These are phyloP conservation scores for Sphaeridia pumilis DNA, from an alignment of 2,888 invertebrate species.

Conservation along the genomic window DNA sequence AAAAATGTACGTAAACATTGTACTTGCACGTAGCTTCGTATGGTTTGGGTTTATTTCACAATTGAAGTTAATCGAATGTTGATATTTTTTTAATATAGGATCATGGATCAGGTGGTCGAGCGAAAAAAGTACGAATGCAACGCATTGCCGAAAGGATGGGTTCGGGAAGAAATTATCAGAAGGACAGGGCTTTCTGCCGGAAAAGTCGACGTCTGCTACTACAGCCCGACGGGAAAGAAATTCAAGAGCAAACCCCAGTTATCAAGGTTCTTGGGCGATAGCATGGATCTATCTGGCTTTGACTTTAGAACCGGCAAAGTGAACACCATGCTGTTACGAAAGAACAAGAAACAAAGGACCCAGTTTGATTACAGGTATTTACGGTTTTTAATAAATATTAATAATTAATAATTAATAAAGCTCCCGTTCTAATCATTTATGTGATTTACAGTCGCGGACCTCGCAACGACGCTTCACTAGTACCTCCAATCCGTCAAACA, in stretches of 20 bases:
- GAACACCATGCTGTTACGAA: constrained; percentile 56
- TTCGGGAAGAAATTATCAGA: constrained; percentile 67
- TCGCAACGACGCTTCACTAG: constrained; percentile 75
- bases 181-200: constrained; percentile 76
- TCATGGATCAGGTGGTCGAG: constrained; percentile 43
- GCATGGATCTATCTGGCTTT: constrained; percentile 66
- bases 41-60: too few relatives aligned
- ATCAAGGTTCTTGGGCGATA: constrained; percentile 62
- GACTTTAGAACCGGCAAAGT: constrained; percentile 71
- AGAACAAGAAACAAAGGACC: constrained; percentile 56
- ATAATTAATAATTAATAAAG: too few relatives aligned
- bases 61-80: too few relatives aligned
- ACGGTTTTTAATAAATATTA: too few relatives aligned
- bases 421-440: too few relatives aligned
- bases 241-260: constrained; percentile 71
- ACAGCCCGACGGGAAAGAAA: constrained; percentile 73
- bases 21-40: too few relatives aligned
- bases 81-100: too few relatives aligned
- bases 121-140: constrained; percentile 60
- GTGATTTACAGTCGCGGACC: constrained; percentile 62
- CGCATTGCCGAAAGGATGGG: constrained; percentile 65
- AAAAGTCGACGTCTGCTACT: constrained; percentile 89
- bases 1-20: too few relatives aligned
- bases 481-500: constrained; percentile 92
- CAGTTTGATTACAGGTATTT: constrained; percentile 61